A percentile compares a stretch with the other conserved stretches of the same genome.
These are phyloP conservation scores for Lamellibrachia satsuma DNA, from an alignment of 2,888 invertebrate genomes.

Conservation along the genomic window DNA sequence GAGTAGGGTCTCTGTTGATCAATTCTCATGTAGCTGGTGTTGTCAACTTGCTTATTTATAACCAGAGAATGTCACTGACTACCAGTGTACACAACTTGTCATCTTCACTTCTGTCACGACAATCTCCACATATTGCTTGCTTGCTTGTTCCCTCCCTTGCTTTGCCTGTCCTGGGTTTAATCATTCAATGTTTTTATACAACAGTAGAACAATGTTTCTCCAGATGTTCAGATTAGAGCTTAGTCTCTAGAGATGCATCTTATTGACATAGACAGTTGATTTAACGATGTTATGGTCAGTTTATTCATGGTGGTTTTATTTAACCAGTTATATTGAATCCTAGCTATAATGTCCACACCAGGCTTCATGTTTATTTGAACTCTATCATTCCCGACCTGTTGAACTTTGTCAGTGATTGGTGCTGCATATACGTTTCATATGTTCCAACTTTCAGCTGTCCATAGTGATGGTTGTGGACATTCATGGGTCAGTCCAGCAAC, in stretches of 20 bases:
- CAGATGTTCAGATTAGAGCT: no score
- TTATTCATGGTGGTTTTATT: neutral
- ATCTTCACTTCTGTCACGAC: neutral
- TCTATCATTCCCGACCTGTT: neutral
- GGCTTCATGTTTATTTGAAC: neutral
- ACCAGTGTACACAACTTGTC: neutral
- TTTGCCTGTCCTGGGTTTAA: no score
- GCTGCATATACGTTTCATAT: neutral
- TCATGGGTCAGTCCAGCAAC: neutral
- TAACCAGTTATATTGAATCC: neutral
- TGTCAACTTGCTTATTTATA: neutral
- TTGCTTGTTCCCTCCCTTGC: no score
- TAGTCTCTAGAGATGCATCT: neutral
- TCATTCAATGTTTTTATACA: no score
- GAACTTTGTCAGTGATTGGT: neutral
- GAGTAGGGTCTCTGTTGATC: neutral
- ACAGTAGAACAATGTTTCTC: no score
- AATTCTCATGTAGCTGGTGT: neutral
- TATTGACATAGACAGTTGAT: neutral
- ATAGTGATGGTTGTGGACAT: neutral
- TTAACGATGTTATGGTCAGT: neutral
- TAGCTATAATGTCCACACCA: neutral
- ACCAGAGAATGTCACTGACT: no score
- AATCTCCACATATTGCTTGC: neutral
- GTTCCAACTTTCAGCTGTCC: neutral